Percentiles rank a stretch among this genome's conserved stretches.
These are phyloP conservation scores for Melieria omissa DNA, from an alignment of 2,888 invertebrate genomes.

Conservation along the genomic window DNA sequence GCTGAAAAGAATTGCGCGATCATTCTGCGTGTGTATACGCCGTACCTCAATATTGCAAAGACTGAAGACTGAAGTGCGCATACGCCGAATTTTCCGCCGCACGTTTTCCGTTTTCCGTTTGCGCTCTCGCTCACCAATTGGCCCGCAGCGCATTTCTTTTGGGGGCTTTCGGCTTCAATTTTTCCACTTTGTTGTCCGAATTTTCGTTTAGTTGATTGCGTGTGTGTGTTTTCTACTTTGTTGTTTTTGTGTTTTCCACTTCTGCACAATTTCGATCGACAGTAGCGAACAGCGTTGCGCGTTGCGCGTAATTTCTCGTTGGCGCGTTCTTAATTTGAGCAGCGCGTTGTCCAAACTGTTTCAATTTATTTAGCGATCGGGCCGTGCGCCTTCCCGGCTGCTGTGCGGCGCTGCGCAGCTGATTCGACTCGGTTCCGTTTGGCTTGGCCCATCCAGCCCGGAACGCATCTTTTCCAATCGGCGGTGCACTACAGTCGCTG, in stretches of 20 bases:
- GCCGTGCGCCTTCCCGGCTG: neutral
- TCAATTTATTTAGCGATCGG: conserved; percentile 32
- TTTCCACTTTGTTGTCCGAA: too few species aligned
- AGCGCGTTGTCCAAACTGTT: conserved; percentile 49
- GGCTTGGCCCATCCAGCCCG: neutral
- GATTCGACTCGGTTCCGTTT: too few species aligned
- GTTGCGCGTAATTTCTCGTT: neutral
- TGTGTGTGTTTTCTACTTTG: neutral
- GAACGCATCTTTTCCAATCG: too few species aligned
- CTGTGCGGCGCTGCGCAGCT: neutral
- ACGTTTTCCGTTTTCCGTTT: too few species aligned
- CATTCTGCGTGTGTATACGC: too few species aligned
- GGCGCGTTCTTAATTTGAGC: conserved; percentile 46
- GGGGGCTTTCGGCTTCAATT: too few species aligned
- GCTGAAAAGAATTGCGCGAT: too few species aligned
- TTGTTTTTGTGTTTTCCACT: conserved; percentile 1
- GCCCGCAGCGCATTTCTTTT: too few species aligned
- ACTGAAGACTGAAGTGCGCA: neutral
- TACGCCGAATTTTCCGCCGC: too few species aligned
- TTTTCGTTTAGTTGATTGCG: too few species aligned
- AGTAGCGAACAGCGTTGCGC: neutral
- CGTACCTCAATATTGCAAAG: neutral
- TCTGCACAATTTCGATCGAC: conserved; percentile 4
- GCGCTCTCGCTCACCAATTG: too few species aligned
- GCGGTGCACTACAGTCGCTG: too few species aligned